Percentiles rank a stretch among this genome's conserved stretches.
These are phyloP conservation scores for Irena cyanogastra DNA, from an alignment of 2,113 vertebrate species.

Conservation along the genomic window DNA sequence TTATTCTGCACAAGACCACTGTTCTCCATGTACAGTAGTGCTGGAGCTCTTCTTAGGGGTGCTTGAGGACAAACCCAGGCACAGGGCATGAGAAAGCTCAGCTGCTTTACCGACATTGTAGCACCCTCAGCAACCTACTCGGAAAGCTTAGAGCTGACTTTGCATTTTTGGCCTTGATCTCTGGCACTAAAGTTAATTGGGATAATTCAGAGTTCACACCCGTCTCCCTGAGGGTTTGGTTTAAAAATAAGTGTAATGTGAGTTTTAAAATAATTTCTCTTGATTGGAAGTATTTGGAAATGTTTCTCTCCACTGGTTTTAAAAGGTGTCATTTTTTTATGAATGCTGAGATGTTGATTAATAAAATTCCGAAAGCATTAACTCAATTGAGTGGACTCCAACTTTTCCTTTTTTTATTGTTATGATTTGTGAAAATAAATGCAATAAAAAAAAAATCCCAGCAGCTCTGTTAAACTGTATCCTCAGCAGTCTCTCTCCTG, in stretches of 20 bases:
- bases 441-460: constrained; percentile 66
- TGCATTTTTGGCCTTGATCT: constrained; percentile 60
- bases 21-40: not conserved
- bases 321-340: constrained; percentile 76
- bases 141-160: constrained; percentile 7
- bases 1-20: not conserved
- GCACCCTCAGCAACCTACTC: not conserved
- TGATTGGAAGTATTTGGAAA: constrained; percentile 74
- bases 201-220: constrained; percentile 72
- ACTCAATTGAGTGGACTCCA: constrained; percentile 71
- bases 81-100: not conserved
- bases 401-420: constrained; percentile 48
- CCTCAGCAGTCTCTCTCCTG: constrained; percentile 57
- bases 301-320: constrained; percentile 68
- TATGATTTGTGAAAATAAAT: constrained; percentile 67
- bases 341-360: constrained; percentile 74
- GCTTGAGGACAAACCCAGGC: not conserved
- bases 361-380: constrained; percentile 78
- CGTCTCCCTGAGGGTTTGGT: constrained; percentile 47
- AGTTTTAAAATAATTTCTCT: constrained; percentile 73
- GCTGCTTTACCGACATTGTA: not conserved
- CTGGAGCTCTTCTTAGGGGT: not conserved
- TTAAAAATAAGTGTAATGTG: constrained; percentile 65
- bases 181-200: constrained; percentile 57
- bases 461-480: constrained; percentile 73